A percentile compares a stretch with the other conserved stretches of the same genome.
phyloP scores from a whole-genome alignment of 2,113 vertebrate genomes.

The Syrrhaptes paradoxus region DNA sequence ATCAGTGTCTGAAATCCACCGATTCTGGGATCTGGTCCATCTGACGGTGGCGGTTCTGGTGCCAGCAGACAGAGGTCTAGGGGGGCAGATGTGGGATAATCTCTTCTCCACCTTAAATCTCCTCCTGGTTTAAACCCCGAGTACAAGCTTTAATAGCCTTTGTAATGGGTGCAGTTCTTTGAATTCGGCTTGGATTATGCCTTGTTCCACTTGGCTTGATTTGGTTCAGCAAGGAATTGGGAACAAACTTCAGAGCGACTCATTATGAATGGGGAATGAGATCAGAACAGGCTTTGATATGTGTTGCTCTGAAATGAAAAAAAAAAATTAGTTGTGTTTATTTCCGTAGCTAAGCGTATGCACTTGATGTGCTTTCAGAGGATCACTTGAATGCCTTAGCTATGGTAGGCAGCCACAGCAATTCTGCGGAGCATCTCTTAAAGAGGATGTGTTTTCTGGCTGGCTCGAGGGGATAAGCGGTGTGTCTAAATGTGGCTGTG shows the following conservation, averaged over 20 bases:
- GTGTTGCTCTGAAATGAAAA: background rate
- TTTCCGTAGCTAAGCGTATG: background rate
- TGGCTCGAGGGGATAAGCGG: background rate
- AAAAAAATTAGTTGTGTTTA: background rate
- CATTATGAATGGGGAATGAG: background rate
- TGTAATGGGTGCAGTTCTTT: constrained; percentile 37
- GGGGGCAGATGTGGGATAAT: constrained; percentile 53
- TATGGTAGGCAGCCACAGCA: background rate
- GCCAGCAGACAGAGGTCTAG: background rate
- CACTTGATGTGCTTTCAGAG: background rate
- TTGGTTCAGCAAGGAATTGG: constrained; percentile 29
- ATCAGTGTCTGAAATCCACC: background rate
- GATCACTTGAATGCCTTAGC: background rate
- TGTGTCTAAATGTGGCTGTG: background rate
- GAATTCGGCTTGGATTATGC: constrained; percentile 37
- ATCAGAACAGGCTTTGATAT: background rate
- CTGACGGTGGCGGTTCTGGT: background rate
- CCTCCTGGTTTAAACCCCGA: constrained; percentile 10
- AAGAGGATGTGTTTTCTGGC: background rate
- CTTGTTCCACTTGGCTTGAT: constrained; percentile 38
- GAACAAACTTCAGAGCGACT: background rate
- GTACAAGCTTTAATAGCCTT: constrained; percentile 22
- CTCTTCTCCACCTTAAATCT: constrained; percentile 24
- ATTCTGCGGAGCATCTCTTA: background rate
- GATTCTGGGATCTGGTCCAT: background rate